Base-by-base conservation (phyloP, 1,140 invertebrate genomes). In the Cydia pomonella region DNA sequence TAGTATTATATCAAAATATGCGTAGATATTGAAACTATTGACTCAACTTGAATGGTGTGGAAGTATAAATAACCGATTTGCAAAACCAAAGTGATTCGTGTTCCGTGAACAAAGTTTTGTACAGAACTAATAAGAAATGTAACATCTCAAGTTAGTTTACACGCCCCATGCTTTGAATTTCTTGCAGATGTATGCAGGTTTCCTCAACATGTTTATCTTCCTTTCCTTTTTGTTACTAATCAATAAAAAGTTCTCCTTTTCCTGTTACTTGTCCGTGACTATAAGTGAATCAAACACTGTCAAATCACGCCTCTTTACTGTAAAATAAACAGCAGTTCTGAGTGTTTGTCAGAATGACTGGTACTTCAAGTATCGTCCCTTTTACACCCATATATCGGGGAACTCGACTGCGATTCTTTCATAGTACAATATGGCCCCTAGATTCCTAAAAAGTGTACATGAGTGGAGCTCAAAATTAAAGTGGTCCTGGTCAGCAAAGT, bases 261-360 rank as follows among this genome's bases (percentile, higher is more conserved):
- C 23, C 0, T n/a, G 18, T 59, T 23, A 23, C 18, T 10, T 59
- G 53, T 59, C 9, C 53, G 53, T 59, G 53, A 59, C 53, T 59
- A 23, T 0, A 59, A 23, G 53, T 23, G 53, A 21, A 59, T 23
- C 53, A 59, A 59, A 59, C 21, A 23, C 53, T 59, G 53, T 59
- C 53, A 59, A 59, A 59, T 23, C 53, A 59, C 21, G 53, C 16
- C 53, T 59, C 53, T 59, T 59, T 59, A 59, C 53, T 59, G 18
- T 59, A 59, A 23, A 59, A 23, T 59, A 59, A 59, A 23, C 18
- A 23, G 21, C 21, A 59, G 53, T 59, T 59, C 53, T n/a, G 21
- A 59, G 21, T 59, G 53, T 59, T 59, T 59, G 53, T 59, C 21
- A 59, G 53, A 59, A 59, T 59, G 18, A 59, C 53, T 59, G 50